Evolutionary conservation across 2,888 invertebrate genomes (phyloP), one percentile per base, ranked within the genome.

Genomic region (Acrobasis suavella): DNA sequence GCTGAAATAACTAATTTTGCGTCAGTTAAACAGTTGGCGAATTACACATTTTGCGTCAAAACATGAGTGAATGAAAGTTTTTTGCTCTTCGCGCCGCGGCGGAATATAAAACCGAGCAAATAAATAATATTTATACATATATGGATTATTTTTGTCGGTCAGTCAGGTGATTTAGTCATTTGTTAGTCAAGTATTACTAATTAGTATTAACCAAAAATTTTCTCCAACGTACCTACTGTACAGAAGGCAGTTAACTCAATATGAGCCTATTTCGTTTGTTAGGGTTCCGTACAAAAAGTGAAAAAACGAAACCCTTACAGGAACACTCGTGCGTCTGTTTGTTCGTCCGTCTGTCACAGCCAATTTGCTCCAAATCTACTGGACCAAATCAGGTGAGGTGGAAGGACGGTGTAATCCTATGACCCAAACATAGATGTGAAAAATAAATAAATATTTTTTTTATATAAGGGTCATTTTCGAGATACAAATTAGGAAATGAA

Each of bases 61-160:
- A 14, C 46, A 12, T 42, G 12, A 46, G 6, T 46, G 46, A 46
- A 46, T 46, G 46, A 17, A 7, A 17, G 14, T 22, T 56, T 56
- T 56, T 56, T 56, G 39, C 42, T 42, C 42, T 12, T 12, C 42
- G 42, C 55, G 16, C 42, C 39, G 17, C 56, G 46, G 42, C 56
- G 42, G 56, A 42, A 42, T 56, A 42, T 56, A 56, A 56, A 56
- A 56, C 42, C 14, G 56, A 56, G 42, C 32, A 52, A 52, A 52
- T 55, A 55, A 55, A 38, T 56, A 56, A 22, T 56, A 56, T 56
- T 56, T 56, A 42, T 56, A 22, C 42, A 56, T 22, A 56, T 12
- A 56, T 56, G 39, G 3, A 12, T 56, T 14, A 10, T 17, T 14
- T 39, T 46, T 42, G 14, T 42, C 39, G 17, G 42, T 42, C 42